Evolutionary conservation across 2,888 invertebrate genomes (phyloP).

Genomic region (Orthosia gracilis): DNA sequence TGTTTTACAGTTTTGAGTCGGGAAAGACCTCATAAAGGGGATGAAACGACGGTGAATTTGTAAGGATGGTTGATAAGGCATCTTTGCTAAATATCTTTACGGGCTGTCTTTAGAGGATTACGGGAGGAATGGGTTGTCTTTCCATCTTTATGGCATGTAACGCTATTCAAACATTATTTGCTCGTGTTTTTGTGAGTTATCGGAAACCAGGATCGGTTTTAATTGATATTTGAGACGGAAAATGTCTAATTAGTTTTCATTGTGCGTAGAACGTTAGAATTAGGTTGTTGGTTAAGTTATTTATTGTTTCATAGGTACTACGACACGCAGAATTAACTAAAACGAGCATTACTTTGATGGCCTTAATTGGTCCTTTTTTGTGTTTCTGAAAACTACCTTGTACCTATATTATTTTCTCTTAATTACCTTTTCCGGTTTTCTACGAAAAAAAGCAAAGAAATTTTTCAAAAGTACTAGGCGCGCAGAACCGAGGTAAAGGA

Average conservation of each 20-base stretch:
- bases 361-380: neutral
- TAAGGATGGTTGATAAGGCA: conserved; percentile 66
- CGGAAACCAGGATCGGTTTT: conserved; percentile 43
- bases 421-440: neutral
- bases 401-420: neutral
- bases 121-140: conserved; percentile 56
- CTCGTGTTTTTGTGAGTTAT: conserved; percentile 50
- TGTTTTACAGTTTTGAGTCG: conserved; percentile 75
- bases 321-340: conserved; percentile 28
- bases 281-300: conserved; percentile 43
- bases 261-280: conserved; percentile 44
- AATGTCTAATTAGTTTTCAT: conserved; percentile 51
- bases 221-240: conserved; percentile 56
- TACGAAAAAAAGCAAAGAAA: conserved; percentile 2
- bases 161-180: conserved; percentile 52
- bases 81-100: conserved; percentile 70
- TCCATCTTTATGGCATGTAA: conserved; percentile 50
- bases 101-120: conserved; percentile 63
- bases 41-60: conserved; percentile 68
- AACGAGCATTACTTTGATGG: conserved; percentile 1
- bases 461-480: conserved; percentile 63
- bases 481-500: conserved; percentile 59
- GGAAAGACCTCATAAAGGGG: conserved; percentile 68
- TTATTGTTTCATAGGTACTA: conserved; percentile 24
- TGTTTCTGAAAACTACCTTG: neutral